Evolutionary conservation across 2,113 vertebrate genomes (phyloP), one percentile per base, ranked within the genome.

Genomic region (Heterocephalus glaber): DNA sequence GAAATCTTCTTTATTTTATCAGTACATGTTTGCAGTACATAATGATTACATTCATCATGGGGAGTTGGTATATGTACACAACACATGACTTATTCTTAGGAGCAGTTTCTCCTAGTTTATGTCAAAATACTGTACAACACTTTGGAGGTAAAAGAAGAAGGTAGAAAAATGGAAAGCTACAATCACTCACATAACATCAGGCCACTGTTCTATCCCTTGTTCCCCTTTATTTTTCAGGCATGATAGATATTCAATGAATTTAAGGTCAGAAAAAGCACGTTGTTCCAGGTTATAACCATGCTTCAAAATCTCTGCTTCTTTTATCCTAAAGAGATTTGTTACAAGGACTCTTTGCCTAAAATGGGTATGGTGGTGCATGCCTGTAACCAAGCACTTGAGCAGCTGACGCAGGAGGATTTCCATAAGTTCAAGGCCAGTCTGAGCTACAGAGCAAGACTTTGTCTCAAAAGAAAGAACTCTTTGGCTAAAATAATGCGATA

Each of bases 61-160:
- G 70, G 24, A 76, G 22, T 41, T 76, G 72, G 12, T 47, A 14
- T 22, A 44, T 30, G 72, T 14, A 72, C 4, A n/a, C 8, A 72
- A 47, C 41, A 76, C 72, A 76, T 14, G 26, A 80, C 54, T 83
- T 86, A 24, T 28, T 95, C 79, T 47, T 92, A 74, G 38, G 30
- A 94, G 52, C 38, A 35, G n/a, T 72, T 92, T 81, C 61, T 92
- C 58, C 52, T 76, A 80, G 22, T 80, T 79, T 68, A 81, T 72
- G 58, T 65, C 56, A 83, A 80, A 83, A 88, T 72, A 54, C 11
- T 38, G 14, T 20, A 6, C 10, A 92, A 58, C 65, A 77, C 20
- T 33, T 58, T 8, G 13, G 20, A 80, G 47, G 35, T 56, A 38
- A 87, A 95, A 58, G 58, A 16, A 86, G 30, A 56, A 61, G 35